Evolutionary conservation across 1,140 invertebrate species (phyloP), one percentile per base, ranked within the genome.

Genomic region (Fopius arisanus): DNA sequence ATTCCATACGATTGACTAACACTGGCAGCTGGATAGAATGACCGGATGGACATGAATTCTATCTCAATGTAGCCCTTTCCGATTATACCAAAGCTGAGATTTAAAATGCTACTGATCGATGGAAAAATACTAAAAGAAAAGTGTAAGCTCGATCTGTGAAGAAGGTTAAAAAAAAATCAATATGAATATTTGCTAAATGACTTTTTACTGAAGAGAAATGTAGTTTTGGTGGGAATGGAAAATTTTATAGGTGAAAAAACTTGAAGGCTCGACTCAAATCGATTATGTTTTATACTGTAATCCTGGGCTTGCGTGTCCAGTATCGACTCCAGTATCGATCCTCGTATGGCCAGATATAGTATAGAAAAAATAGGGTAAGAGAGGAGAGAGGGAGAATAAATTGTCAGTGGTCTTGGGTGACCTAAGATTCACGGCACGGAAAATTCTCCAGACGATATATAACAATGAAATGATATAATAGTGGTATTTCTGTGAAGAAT

Each of bases 301-400:
- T 77, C 41, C 51, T 54, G 40, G 59, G 54, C 70, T 77, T 67
- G 76, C 76, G 73, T 77, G 76, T 54, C 40, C 59, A 40, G 67
- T 77, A 77, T 77, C 73, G 73, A 77, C 73, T 74, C n/a, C n/a
- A n/a, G n/a, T n/a, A n/a, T 75, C 73, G 73, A 77, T n/a, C 73
- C 76, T 75, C 67, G 66, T 67, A 59, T 29, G 26, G 26, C 21
- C 72, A 37, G 71, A 63, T 70, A 29, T 33, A 51, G 43, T 67
- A 31, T 29, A 33, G 16, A 29, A 65, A n/a, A 65, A 65, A 31
- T 65, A 33, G 10, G 1, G 28, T 59, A 59, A 59, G 23, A 59
- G 26, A 59, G 23, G 12, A 59, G 23, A 65, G 19, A 65, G 48
- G 59, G 23, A 73, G 43, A 68, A 73, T 59, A 59, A 59, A 59